Percentiles rank a stretch among this genome's conserved stretches.
Evolutionary conservation across 2,113 vertebrate species (phyloP).

Genomic region (Rhinichthys klamathensis): DNA sequence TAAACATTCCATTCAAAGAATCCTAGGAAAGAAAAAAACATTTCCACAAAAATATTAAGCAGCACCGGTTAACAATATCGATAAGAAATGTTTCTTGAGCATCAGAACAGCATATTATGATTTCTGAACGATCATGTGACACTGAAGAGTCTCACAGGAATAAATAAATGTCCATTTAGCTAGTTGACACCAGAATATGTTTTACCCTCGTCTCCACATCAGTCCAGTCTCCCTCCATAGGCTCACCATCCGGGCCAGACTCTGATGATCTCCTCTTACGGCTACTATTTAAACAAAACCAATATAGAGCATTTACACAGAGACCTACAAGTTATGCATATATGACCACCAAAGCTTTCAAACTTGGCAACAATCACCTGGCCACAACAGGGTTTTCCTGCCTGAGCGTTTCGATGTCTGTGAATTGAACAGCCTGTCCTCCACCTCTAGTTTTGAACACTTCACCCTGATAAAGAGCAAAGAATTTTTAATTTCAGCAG

Average conservation of each 20-base stretch:
- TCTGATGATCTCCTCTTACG: constrained; percentile 87
- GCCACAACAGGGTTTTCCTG: constrained; percentile 82
- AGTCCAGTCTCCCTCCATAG: constrained; percentile 82
- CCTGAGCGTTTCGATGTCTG: constrained; percentile 90
- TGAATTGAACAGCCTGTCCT: constrained; percentile 94
- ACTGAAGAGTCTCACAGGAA: not conserved
- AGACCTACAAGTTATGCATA: not conserved
- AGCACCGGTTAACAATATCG: not conserved
- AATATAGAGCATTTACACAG: not conserved
- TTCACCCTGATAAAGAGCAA: constrained; percentile 81
- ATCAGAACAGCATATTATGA: not conserved
- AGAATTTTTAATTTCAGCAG: not conserved
- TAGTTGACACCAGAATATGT: not conserved
- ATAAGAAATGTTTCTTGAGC: not conserved
- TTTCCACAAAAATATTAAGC: not conserved
- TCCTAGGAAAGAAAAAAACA: not conserved
- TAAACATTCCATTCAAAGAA: not conserved
- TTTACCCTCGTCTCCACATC: constrained; percentile 91
- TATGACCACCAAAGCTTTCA: no score
- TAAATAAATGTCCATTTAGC: no score
- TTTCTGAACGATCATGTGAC: not conserved
- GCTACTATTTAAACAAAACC: constrained; percentile 64
- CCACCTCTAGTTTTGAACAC: constrained; percentile 93
- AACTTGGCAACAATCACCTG: constrained; percentile 62
- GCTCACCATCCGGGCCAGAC: constrained; percentile 57